Evolutionary conservation across 1,140 invertebrate species (phyloP).

Genomic region (Eumeta japonica): DNA sequence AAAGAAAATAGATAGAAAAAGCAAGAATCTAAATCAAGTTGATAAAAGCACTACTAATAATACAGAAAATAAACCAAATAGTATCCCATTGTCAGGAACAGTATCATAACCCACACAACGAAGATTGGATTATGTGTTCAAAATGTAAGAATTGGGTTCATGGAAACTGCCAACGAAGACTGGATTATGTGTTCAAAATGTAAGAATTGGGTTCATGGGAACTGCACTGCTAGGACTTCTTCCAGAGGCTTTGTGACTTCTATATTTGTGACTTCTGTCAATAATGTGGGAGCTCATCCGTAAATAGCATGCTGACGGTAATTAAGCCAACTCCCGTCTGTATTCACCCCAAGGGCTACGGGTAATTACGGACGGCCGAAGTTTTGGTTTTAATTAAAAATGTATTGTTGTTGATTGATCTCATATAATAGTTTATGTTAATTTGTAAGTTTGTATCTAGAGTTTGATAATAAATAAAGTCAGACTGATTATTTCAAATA

Average conservation of each 20-base stretch:
- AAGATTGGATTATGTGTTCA: slow-evolving; percentile 18
- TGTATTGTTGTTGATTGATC: slow-evolving; percentile 13
- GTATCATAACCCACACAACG: slow-evolving; percentile 10
- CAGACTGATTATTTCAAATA: slow-evolving; percentile 11
- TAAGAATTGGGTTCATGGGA: too few relatives aligned
- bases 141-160: too few relatives aligned
- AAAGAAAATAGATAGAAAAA: slow-evolving; percentile 8
- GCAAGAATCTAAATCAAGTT: slow-evolving; percentile 10
- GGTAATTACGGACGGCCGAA: slow-evolving; percentile 13
- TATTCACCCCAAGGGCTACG: slow-evolving; percentile 12
- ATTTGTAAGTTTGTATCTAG: slow-evolving; percentile 8
- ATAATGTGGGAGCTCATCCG: slow-evolving; percentile 11
- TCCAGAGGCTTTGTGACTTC: too few relatives aligned
- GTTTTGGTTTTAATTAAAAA: slow-evolving; percentile 15
- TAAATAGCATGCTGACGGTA: slow-evolving; percentile 17
- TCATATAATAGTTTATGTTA: slow-evolving; percentile 10
- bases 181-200: slow-evolving; percentile 18
- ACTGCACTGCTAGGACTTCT: slow-evolving; percentile 10
- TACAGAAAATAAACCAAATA: too few relatives aligned
- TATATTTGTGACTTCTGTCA: slow-evolving; percentile 9
- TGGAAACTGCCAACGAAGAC: slow-evolving; percentile 12
- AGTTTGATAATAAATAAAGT: slow-evolving; percentile 10
- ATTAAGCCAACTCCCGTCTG: slow-evolving; percentile 10
- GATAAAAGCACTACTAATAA: too few relatives aligned
- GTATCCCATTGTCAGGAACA: slow-evolving; percentile 18